Evolutionary conservation across 2,797 vertebrate genomes (phyloP), one percentile per base, ranked within the genome.

Genomic region (Tadarida brasiliensis): DNA sequence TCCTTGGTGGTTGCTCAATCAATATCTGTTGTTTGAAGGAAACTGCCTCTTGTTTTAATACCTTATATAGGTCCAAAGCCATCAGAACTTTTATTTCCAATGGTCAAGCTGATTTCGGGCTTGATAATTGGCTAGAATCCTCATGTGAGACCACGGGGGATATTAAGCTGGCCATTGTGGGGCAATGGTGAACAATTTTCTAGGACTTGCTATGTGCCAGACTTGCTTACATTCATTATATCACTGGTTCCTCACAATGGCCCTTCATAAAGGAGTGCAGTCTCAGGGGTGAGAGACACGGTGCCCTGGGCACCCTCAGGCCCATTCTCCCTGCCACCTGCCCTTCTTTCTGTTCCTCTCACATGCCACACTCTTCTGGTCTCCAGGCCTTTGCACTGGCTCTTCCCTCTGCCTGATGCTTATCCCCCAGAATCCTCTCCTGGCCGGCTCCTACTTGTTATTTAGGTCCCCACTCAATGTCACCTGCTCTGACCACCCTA

Each of bases 181-280:
- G 57, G 11, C 65, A 57, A 12, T 0, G 9, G 70, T 10, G 26
- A 70, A 33, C 19, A 33, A 39, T 39, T 30, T 26, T 73, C 39
- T 8, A 1, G 70, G 26, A 70, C 11, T 47, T 11, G 1, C 44
- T 22, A 1, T 0, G 0, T 12, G 8, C 57, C 56, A 24, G 33
- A 56, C 2, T 14, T 33, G 11, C 26, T 12, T 17, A n/a, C 2
- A 1, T 10, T 28, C 33, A 9, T 30, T 6, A 2, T 1, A 3
- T n/a, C 16, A 0, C 15, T 5, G 5, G 2, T 19, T 71, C 24
- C 81, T 87, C 56, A 28, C 14, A 7, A 4, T 3, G 19, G 67
- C 67, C 76, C 47, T 82, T 74, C 11, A 7, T 14, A 5, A 74
- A 39, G 76, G 51, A 73, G 24, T 12, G 3, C 16, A 59, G 63